Conservation (phyloP, 2,797 vertebrate species). For the Phataginus tricuspis region DNA sequence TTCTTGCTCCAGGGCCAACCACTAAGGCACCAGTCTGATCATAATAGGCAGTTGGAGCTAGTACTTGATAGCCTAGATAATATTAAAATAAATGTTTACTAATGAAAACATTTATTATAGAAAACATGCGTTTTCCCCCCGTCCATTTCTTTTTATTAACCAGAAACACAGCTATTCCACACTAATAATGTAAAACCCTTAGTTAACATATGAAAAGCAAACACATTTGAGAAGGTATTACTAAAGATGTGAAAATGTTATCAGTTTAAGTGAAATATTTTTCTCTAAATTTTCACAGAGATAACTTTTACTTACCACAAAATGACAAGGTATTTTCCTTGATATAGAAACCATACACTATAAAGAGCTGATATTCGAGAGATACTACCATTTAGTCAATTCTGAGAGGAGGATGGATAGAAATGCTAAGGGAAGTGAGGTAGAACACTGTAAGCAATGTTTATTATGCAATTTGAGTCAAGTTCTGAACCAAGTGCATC, state of each 20-base stretch:
- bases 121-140: neutral
- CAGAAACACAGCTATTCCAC: conserved; percentile 1
- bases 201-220: conserved; percentile 39
- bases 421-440: neutral
- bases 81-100: conserved; percentile 55
- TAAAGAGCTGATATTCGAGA: neutral
- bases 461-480: conserved; percentile 38
- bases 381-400: neutral
- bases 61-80: conserved; percentile 94
- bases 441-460: neutral
- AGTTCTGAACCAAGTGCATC: conserved; percentile 50
- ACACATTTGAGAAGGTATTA: neutral
- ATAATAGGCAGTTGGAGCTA: conserved; percentile 97
- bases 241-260: neutral
- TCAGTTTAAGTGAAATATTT: neutral
- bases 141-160: conserved; percentile 10
- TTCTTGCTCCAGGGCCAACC: conserved; percentile 95
- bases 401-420: neutral
- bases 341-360: neutral
- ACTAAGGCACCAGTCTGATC: conserved; percentile 97
- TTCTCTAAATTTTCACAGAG: conserved; percentile 1
- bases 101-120: conserved; percentile 7
- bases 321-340: neutral
- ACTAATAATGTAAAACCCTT: neutral
- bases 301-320: neutral